Percentiles rank a stretch among this genome's conserved stretches.
Evolutionary conservation across 2,888 invertebrate genomes (phyloP).

Genomic region (Pseudanteris insignis): DNA sequence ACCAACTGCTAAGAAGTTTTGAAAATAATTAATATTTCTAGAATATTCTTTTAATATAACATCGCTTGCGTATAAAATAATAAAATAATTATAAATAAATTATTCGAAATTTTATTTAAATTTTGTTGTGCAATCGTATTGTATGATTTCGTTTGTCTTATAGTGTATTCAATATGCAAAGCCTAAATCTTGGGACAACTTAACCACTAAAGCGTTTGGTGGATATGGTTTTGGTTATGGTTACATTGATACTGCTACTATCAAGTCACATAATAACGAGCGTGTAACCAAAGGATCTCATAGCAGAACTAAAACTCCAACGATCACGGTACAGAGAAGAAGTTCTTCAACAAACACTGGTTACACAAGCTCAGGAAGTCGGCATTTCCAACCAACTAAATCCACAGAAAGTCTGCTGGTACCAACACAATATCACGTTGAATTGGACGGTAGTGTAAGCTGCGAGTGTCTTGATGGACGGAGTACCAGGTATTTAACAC

Average conservation of each 20-base stretch:
- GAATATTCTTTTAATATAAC: too few species aligned
- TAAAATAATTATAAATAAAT: too few species aligned
- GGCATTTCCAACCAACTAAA: slow-evolving; percentile 76
- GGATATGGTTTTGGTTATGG: slow-evolving; percentile 90
- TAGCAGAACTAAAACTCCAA: slow-evolving; percentile 71
- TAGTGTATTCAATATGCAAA: slow-evolving; percentile 70
- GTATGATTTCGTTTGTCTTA: too few species aligned
- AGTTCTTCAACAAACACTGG: slow-evolving; percentile 67
- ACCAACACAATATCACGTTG: slow-evolving; percentile 73
- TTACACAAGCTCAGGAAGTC: slow-evolving; percentile 65
- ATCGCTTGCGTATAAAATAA: too few species aligned
- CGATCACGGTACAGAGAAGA: slow-evolving; percentile 67
- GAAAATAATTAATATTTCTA: too few species aligned
- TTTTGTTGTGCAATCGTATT: too few species aligned
- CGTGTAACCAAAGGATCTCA: slow-evolving; percentile 66
- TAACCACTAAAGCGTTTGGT: slow-evolving; percentile 85
- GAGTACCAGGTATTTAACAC: slow-evolving; percentile 42
- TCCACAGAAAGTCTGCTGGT: slow-evolving; percentile 83
- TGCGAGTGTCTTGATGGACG: slow-evolving; percentile 75
- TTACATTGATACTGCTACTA: slow-evolving; percentile 75
- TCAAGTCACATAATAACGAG: slow-evolving; percentile 65
- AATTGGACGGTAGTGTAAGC: slow-evolving; percentile 75
- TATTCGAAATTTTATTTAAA: too few species aligned
- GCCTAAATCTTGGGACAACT: slow-evolving; percentile 90
- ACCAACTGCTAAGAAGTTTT: too few species aligned